Evolutionary conservation across 1,140 invertebrate species (phyloP).

Genomic region (Dinothrombium tinctorium): DNA sequence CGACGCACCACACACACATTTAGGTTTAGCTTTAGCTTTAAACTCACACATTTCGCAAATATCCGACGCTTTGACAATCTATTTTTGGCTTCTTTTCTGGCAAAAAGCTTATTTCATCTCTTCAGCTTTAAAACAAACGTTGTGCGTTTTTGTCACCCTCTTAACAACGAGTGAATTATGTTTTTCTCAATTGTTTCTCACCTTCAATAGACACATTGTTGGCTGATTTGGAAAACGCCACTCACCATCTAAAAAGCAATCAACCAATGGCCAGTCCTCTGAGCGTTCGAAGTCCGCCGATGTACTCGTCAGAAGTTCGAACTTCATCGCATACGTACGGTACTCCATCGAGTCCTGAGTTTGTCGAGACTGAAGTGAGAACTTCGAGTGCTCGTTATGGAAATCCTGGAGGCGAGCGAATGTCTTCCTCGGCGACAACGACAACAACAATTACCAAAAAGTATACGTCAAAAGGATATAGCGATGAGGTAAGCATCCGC

Average conservation of each 20-base stretch:
- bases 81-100: no score
- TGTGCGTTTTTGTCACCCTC: no score
- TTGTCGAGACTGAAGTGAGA: background rate
- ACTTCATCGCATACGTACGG: background rate
- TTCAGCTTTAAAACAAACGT: no score
- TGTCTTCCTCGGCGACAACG: background rate
- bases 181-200: background rate
- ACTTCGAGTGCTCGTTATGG: background rate
- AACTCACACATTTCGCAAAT: no score
- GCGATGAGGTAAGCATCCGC: background rate
- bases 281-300: no score
- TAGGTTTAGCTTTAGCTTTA: no score
- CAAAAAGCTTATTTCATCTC: no score
- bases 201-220: constrained; percentile 5
- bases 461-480: background rate
- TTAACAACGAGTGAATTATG: no score
- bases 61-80: no score
- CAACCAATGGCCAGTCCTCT: background rate
- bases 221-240: constrained; percentile 10
- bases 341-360: background rate
- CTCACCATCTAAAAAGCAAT: background rate
- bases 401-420: background rate
- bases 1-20: no score
- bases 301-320: background rate
- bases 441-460: background rate